These are phyloP conservation scores for Bombus pyrosoma DNA, from an alignment of 1,140 invertebrate species.

Conservation along the genomic window DNA sequence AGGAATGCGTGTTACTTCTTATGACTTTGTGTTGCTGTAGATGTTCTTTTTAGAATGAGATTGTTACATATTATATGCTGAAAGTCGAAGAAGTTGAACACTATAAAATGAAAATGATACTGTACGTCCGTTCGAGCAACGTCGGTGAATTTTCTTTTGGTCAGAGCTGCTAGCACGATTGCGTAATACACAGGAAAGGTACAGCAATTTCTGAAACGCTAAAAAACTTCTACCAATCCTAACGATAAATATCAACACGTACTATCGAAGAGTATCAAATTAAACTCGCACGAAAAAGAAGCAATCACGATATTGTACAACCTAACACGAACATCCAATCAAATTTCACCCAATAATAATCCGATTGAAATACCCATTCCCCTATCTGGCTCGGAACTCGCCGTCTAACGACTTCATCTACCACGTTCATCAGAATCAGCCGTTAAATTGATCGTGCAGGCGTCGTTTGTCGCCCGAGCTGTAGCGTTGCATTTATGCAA, in stretches of 20 bases:
- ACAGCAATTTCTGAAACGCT: neutral
- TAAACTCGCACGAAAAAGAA: neutral
- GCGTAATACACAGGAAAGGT: neutral
- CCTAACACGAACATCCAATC: neutral
- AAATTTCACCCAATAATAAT: slow-evolving; percentile 20
- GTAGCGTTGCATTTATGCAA: slow-evolving; percentile 31
- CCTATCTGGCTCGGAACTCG: too few relatives aligned
- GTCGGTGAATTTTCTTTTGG: too few relatives aligned
- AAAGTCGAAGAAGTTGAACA: neutral
- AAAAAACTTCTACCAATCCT: neutral
- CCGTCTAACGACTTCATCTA: slow-evolving; percentile 24
- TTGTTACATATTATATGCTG: neutral
- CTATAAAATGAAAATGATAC: neutral
- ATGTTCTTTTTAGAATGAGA: too few relatives aligned
- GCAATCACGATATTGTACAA: neutral
- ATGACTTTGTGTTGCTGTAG: neutral
- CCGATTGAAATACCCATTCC: neutral
- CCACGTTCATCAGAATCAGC: slow-evolving; percentile 30
- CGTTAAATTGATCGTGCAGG: slow-evolving; percentile 35
- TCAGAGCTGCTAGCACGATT: too few relatives aligned
- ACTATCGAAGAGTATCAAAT: neutral
- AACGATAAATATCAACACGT: neutral
- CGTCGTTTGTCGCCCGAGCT: slow-evolving; percentile 34
- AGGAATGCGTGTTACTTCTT: neutral
- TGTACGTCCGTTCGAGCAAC: too few relatives aligned